A percentile compares a stretch with the other conserved stretches of the same genome.
phyloP scores from a whole-genome alignment of 1,140 invertebrate genomes.

The Macrotrachela quadricornifera region DNA sequence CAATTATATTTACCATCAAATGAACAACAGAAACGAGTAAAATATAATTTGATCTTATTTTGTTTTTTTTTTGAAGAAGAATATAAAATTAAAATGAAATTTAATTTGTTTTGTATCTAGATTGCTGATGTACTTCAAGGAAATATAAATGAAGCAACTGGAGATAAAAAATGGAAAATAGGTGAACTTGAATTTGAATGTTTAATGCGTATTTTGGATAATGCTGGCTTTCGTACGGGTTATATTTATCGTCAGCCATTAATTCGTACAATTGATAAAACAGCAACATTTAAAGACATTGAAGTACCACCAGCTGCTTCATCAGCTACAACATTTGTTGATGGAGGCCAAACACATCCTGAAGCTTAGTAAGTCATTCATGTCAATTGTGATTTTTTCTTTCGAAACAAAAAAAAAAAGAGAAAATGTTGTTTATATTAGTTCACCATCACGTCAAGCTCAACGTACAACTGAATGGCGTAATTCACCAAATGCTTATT shows the following conservation, averaged over 20 bases:
- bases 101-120: constrained; percentile 64
- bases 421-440: not conserved
- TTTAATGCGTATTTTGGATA: constrained; percentile 89
- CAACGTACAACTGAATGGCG: constrained; percentile 74
- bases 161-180: constrained; percentile 49
- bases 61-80: not conserved
- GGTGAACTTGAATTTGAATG: constrained; percentile 94
- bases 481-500: constrained; percentile 86
- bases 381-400: constrained; percentile 13
- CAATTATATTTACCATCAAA: constrained; percentile 2
- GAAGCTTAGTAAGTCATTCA: constrained; percentile 9
- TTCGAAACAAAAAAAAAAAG: constrained; percentile 10
- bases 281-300: constrained; percentile 63
- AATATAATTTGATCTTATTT: too few relatives aligned
- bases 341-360: constrained; percentile 45
- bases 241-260: constrained; percentile 76
- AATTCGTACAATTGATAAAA: constrained; percentile 51
- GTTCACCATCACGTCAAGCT: constrained; percentile 35
- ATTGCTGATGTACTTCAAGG: constrained; percentile 50
- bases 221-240: constrained; percentile 78
- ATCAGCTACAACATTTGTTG: constrained; percentile 53
- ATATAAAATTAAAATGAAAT: constrained; percentile 33
- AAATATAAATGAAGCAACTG: constrained; percentile 18
- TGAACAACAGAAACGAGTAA: not conserved
- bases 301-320: constrained; percentile 58